A percentile compares a stretch with the other conserved stretches of the same genome.
phyloP scores from a whole-genome alignment of 2,888 invertebrate genomes.

The Rhagonycha fulva region DNA sequence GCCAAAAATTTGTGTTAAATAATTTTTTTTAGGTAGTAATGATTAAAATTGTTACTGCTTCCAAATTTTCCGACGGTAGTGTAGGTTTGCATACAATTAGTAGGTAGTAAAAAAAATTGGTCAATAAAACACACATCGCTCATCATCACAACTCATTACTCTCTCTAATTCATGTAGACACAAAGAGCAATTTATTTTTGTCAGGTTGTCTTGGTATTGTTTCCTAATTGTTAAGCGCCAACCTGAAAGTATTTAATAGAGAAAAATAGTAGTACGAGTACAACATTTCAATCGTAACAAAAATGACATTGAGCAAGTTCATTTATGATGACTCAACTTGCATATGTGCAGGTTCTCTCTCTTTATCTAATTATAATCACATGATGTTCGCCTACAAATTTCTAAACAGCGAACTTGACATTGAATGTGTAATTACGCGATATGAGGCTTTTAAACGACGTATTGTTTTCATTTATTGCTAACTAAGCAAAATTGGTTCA shows the following conservation, averaged over 20 bases:
- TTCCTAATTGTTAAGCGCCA: background rate
- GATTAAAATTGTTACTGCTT: too few relatives aligned
- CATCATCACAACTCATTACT: background rate
- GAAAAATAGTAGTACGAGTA: background rate
- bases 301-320: slow-evolving; percentile 25
- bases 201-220: background rate
- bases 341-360: slow-evolving; percentile 8
- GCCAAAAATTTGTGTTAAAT: too few relatives aligned
- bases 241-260: background rate
- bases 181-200: background rate
- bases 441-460: background rate
- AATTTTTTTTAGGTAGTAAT: too few relatives aligned
- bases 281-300: background rate
- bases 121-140: too few relatives aligned
- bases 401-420: slow-evolving; percentile 27
- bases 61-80: too few relatives aligned
- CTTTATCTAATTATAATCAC: slow-evolving; percentile 18
- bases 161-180: background rate
- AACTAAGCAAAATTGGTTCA: background rate
- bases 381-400: slow-evolving; percentile 21
- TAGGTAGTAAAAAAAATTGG: background rate
- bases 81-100: background rate
- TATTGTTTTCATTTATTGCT: background rate
- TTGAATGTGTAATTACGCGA: slow-evolving; percentile 19
- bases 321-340: slow-evolving; percentile 13